Percentiles rank a stretch among this genome's conserved stretches.
Conservation (phyloP, 2,888 invertebrate species). For the Archips xylosteana region DNA sequence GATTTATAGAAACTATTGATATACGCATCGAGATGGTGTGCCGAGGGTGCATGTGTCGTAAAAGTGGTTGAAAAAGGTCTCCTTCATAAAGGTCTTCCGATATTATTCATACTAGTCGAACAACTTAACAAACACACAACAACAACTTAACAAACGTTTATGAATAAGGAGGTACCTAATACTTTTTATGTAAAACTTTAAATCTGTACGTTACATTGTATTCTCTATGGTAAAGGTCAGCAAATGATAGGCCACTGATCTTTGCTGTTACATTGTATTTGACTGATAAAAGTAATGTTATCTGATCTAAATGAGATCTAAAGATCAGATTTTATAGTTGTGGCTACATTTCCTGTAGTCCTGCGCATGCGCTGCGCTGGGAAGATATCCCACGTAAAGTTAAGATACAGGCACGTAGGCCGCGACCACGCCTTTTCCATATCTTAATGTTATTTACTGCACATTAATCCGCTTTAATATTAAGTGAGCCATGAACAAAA, state of each 20-base stretch:
- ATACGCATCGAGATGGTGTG: too few relatives aligned
- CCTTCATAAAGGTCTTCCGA: too few relatives aligned
- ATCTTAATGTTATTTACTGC: slow-evolving; percentile 54
- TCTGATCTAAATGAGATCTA: slow-evolving; percentile 38
- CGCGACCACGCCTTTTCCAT: slow-evolving; percentile 51
- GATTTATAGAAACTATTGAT: too few relatives aligned
- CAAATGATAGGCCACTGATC: slow-evolving; percentile 17
- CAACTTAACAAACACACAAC: too few relatives aligned
- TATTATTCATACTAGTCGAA: too few relatives aligned
- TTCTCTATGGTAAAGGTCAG: slow-evolving; percentile 14
- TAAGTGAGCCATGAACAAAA: slow-evolving; percentile 13
- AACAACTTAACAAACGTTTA: too few relatives aligned
- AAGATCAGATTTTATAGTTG: slow-evolving; percentile 38
- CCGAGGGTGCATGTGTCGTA: too few relatives aligned
- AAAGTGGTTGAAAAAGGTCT: too few relatives aligned
- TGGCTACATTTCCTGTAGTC: slow-evolving; percentile 36
- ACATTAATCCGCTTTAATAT: slow-evolving; percentile 59
- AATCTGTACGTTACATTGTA: background rate
- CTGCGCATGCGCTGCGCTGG: slow-evolving; percentile 15
- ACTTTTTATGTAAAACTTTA: background rate
- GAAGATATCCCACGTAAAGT: slow-evolving; percentile 42
- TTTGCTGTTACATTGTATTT: slow-evolving; percentile 33
- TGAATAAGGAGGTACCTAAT: too few relatives aligned
- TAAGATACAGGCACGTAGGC: slow-evolving; percentile 45
- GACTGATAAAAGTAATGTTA: slow-evolving; percentile 34